Conservation (phyloP, 1,140 invertebrate species). For the Psilanteris sp. region DNA sequence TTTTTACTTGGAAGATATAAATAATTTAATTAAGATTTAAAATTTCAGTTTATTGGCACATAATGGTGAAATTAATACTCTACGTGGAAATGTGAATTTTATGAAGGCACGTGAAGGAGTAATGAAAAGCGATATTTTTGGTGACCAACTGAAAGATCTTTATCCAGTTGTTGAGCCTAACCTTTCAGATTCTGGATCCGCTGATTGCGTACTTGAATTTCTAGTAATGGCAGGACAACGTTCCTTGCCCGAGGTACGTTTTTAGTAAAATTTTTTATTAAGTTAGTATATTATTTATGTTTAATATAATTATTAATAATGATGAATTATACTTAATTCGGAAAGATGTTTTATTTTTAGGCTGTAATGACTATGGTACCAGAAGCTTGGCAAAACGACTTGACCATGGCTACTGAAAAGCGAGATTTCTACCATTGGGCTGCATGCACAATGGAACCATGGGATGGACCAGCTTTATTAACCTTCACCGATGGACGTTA, state of each 20-base stretch:
- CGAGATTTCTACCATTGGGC: conserved; percentile 98
- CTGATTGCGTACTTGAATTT: conserved; percentile 99
- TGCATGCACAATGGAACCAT: conserved; percentile 98
- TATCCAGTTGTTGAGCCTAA: conserved; percentile 99
- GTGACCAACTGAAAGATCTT: conserved; percentile 89
- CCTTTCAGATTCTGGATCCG: conserved; percentile 97
- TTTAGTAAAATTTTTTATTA: too few relatives aligned
- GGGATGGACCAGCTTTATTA: conserved; percentile 98
- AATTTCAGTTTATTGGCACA: conserved; percentile 92
- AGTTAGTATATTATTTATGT: too few relatives aligned
- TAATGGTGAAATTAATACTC: conserved; percentile 99
- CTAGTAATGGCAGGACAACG: conserved; percentile 94
- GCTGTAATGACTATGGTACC: conserved; percentile 99
- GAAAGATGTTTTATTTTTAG: conserved; percentile 70
- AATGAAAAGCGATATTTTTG: conserved; percentile 93
- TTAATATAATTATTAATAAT: too few relatives aligned
- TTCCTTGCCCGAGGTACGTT: conserved; percentile 89
- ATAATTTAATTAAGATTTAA: too few relatives aligned
- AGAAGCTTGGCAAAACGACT: conserved; percentile 99
- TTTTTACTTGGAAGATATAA: too few relatives aligned
- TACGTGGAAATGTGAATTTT: conserved; percentile 98
- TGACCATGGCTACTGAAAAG: conserved; percentile 94
- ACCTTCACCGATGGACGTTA: conserved; percentile 99
- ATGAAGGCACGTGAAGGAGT: conserved; percentile 99
- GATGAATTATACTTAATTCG: too few relatives aligned